Evolutionary conservation across 2,797 vertebrate species (phyloP).

Genomic region (Helarctos malayanus): DNA sequence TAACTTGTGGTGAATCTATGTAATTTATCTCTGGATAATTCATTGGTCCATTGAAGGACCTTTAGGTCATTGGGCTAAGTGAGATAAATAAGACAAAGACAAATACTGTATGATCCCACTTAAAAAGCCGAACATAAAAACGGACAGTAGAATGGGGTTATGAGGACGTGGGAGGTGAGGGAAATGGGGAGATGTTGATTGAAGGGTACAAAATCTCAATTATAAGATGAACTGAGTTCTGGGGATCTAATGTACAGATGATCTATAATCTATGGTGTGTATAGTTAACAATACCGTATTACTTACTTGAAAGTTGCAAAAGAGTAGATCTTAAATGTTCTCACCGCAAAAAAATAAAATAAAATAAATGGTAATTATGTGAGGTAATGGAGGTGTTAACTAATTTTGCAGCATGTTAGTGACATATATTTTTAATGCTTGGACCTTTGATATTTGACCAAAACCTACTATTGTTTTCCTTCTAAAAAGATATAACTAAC

Average conservation of each 20-base stretch:
- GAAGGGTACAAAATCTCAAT: neutral
- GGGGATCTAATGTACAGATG: neutral
- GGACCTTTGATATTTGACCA: neutral
- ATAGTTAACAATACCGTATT: neutral
- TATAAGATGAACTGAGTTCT: neutral
- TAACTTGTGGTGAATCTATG: neutral
- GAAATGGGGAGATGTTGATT: neutral
- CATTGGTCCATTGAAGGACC: neutral
- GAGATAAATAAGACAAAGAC: neutral
- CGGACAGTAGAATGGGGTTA: neutral
- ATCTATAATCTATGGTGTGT: neutral
- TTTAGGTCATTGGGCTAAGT: neutral
- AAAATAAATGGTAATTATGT: neutral
- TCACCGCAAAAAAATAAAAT: neutral
- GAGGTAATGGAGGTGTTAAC: neutral
- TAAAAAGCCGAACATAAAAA: neutral
- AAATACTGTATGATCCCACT: neutral
- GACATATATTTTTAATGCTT: neutral
- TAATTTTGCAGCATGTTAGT: neutral
- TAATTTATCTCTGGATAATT: neutral
- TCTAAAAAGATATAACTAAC: neutral
- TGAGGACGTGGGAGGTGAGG: neutral
- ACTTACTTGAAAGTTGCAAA: neutral
- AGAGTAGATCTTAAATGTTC: neutral
- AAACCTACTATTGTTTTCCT: neutral